Conservation (phyloP, 1,140 invertebrate species). For the Drosophila equinoxialis region DNA sequence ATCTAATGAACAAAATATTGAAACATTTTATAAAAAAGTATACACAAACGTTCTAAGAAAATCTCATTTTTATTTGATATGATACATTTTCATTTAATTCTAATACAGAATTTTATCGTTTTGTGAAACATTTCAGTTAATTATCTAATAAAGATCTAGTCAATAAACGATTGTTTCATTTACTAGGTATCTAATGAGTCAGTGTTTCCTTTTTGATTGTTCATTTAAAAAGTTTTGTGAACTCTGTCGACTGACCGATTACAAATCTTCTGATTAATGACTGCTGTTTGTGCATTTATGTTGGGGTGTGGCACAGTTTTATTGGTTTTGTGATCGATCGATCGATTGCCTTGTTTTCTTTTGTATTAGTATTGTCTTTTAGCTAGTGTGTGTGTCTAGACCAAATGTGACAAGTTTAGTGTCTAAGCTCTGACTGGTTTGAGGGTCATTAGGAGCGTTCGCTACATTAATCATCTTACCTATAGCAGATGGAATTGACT, state of each 20-base stretch:
- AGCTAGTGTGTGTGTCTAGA: constrained; percentile 7
- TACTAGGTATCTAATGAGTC: background rate
- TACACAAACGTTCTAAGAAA: too few species aligned
- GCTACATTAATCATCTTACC: constrained; percentile 14
- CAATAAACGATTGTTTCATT: too few species aligned
- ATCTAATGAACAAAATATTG: too few species aligned
- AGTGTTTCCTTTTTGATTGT: background rate
- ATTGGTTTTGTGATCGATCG: constrained; percentile 16
- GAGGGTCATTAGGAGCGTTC: constrained; percentile 17
- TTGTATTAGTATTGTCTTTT: background rate
- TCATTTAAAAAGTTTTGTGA: constrained; percentile 19
- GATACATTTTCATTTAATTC: too few species aligned
- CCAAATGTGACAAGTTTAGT: constrained; percentile 22
- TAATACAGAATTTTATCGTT: too few species aligned
- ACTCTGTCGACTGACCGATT: constrained; percentile 13
- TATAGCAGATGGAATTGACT: constrained; percentile 13
- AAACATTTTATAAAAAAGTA: too few species aligned
- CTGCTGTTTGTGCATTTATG: constrained; percentile 11
- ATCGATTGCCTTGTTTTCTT: background rate
- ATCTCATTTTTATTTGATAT: too few species aligned
- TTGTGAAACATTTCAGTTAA: too few species aligned
- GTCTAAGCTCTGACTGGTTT: constrained; percentile 13
- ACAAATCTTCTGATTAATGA: constrained; percentile 20
- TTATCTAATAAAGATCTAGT: too few species aligned
- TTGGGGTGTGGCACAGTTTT: constrained; percentile 12